A percentile compares a stretch with the other conserved stretches of the same genome.
phyloP scores from a whole-genome alignment of 2,797 vertebrate species.

The Ambastaia sidthimunki region DNA sequence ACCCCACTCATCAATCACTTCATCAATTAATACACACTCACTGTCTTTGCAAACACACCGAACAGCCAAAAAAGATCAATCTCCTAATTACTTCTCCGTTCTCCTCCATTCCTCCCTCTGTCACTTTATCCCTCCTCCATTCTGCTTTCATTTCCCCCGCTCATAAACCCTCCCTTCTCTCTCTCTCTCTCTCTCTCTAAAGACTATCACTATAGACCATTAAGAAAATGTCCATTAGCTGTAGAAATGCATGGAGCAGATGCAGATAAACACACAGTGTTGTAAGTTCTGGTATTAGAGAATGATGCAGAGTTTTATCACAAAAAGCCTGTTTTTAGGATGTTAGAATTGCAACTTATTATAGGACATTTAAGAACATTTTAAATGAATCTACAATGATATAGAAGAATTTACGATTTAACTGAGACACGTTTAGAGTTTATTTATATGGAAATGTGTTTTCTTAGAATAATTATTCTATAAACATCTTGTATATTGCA shows the following conservation, averaged over 20 bases:
- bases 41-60: constrained; percentile 68
- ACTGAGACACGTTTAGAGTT: too few species aligned
- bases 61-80: constrained; percentile 75
- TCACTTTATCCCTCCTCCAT: constrained; percentile 27
- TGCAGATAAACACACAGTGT: neutral
- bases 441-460: neutral
- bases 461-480: neutral
- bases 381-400: too few species aligned
- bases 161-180: constrained; percentile 43
- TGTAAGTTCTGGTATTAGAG: neutral
- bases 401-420: neutral
- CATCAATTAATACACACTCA: constrained; percentile 82
- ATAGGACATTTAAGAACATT: too few species aligned
- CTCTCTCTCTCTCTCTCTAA: constrained; percentile 52
- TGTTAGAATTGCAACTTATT: too few species aligned
- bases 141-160: neutral
- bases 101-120: constrained; percentile 54
- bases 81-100: constrained; percentile 73
- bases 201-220: neutral
- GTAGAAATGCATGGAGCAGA: constrained; percentile 10
- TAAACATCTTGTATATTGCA: neutral
- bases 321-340: too few species aligned
- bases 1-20: constrained; percentile 73
- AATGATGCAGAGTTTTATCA: neutral
- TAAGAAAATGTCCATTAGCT: constrained; percentile 5